A percentile compares a stretch with the other conserved stretches of the same genome.
phyloP scores from a whole-genome alignment of 2,888 invertebrate species.

The Parnassius smintheus region DNA sequence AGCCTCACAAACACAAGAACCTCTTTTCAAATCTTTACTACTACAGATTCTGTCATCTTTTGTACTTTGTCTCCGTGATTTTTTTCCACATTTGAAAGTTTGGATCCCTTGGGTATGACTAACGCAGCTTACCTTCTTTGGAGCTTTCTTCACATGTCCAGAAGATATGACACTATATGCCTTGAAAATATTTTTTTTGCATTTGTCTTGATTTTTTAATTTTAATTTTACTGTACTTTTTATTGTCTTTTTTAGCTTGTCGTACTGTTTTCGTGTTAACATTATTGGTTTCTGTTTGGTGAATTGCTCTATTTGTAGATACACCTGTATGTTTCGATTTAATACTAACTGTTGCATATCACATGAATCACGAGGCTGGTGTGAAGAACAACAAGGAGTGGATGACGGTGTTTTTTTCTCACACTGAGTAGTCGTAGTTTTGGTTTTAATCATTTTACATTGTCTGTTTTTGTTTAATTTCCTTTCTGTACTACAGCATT shows the following conservation, averaged over 20 bases:
- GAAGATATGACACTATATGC: slow-evolving; percentile 39
- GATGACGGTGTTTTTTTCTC: slow-evolving; percentile 13
- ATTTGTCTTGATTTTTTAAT: slow-evolving; percentile 31
- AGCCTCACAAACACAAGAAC: slow-evolving; percentile 15
- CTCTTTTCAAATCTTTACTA: background rate
- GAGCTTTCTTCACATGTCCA: slow-evolving; percentile 44
- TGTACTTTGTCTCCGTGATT: slow-evolving; percentile 3
- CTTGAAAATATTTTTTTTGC: slow-evolving; percentile 31
- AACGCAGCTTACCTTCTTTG: slow-evolving; percentile 20
- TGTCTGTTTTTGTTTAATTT: slow-evolving; percentile 16
- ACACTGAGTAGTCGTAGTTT: slow-evolving; percentile 25
- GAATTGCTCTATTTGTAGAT: slow-evolving; percentile 51
- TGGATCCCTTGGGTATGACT: slow-evolving; percentile 23
- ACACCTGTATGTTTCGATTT: slow-evolving; percentile 54
- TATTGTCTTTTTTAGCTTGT: slow-evolving; percentile 58
- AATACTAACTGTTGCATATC: slow-evolving; percentile 38
- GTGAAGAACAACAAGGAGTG: slow-evolving; percentile 27
- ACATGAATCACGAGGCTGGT: slow-evolving; percentile 26
- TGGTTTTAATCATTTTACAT: slow-evolving; percentile 24
- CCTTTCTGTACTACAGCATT: slow-evolving; percentile 18
- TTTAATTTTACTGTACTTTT: slow-evolving; percentile 38
- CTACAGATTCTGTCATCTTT: background rate
- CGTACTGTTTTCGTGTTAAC: slow-evolving; percentile 58
- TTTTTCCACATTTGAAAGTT: slow-evolving; percentile 28
- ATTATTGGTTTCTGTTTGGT: slow-evolving; percentile 54